phyloP scores from a whole-genome alignment of 2,888 invertebrate species.

The Callinectes sapidus region DNA sequence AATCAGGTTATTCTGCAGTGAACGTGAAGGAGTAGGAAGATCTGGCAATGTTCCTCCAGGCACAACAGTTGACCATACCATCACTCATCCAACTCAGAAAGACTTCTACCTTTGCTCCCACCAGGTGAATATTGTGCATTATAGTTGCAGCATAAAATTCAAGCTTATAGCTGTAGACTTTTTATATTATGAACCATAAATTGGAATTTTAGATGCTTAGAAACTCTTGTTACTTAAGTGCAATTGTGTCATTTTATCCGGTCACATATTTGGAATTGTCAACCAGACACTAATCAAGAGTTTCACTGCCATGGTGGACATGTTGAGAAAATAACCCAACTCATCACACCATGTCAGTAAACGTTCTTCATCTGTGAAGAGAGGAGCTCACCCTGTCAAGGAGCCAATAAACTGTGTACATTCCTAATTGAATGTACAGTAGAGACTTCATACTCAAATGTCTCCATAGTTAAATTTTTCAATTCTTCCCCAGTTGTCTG shows the following conservation, averaged over 20 bases:
- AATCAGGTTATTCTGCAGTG: constrained; percentile 52
- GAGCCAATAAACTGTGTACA: too few species aligned
- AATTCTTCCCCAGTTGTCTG: too few species aligned
- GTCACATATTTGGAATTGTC: too few species aligned
- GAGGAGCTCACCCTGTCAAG: too few species aligned
- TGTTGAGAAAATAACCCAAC: too few species aligned
- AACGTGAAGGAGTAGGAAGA: constrained; percentile 36
- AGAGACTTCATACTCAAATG: too few species aligned
- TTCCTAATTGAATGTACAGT: too few species aligned
- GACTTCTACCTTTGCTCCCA: constrained; percentile 60
- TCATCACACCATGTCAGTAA: too few species aligned
- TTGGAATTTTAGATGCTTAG: not conserved
- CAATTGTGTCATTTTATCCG: not conserved
- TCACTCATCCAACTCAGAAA: constrained; percentile 55
- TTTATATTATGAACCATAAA: not conserved
- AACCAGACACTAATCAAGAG: too few species aligned
- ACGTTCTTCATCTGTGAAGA: too few species aligned
- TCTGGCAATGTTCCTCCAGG: constrained; percentile 57
- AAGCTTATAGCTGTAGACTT: not conserved
- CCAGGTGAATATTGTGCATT: constrained; percentile 20
- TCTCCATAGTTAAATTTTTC: too few species aligned
- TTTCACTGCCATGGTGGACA: too few species aligned
- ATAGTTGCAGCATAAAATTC: not conserved
- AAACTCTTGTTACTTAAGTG: not conserved
- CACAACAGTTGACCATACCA: constrained; percentile 47